Evolutionary conservation across 2,113 vertebrate genomes (phyloP), one percentile per base, ranked within the genome.

Genomic region (Maccullochella peelii): DNA sequence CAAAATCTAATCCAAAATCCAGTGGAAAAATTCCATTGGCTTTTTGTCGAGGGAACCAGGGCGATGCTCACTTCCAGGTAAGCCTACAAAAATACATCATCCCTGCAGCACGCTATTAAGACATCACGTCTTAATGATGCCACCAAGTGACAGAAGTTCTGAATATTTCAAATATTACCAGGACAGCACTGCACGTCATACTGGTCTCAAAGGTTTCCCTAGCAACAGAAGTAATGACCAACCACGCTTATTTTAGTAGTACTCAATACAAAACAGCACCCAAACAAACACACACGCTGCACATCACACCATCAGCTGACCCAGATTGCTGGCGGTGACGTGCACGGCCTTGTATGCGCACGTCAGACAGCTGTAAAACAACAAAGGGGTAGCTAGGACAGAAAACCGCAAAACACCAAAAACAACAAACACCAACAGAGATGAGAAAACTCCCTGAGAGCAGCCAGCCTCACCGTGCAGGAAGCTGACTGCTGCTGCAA

Each of bases 391-490:
- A 27, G 69, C 73, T 63, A 80, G 61, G 57, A 42, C 65, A 85
- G n/a, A 78, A 77, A 86, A 83, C 85, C 87, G n/a, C 86, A 86
- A 42, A 55, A 42, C 66, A 86, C 77, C 57, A 86, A 25, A 80
- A 85, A 61, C 77, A 71, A 71, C 63, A 42, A 67, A 50, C 73
- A 36, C 14, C 38, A 73, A 36, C 47, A 61, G 71, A 80, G 54
- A 38, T 15, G 73, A 91, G 65, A 91, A 33, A 90, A 85, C 81
- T 86, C 88, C 85, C 84, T 1, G 21, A 63, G 72, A 80, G 66
- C 62, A 6, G 69, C 47, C 36, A 23, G 38, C n/a, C 42, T 68
- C 77, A 15, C 33, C 1, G 4, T 72, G 63, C 88, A 88, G 89
- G 89, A 89, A 89, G 84, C 73, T 21, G 72, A 20, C 50, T 25